Base-by-base conservation (phyloP, 2,797 vertebrate species). In the Amazona ochrocephala region DNA sequence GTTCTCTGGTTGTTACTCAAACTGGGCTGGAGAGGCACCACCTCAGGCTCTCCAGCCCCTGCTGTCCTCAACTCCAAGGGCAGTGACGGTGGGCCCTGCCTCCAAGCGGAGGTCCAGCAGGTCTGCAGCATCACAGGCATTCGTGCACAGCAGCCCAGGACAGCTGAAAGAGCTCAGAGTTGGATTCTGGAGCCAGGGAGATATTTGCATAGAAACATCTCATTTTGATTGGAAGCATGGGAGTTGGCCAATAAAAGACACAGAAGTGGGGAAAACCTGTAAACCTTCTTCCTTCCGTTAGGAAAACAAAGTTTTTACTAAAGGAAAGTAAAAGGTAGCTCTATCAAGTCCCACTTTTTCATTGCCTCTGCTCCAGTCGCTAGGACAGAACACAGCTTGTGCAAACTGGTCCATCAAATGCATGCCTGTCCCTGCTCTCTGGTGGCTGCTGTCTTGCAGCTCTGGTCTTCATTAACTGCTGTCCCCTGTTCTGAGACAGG, bases 21-120 rank as follows among this genome's bases (percentile, higher is more conserved):
- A 24, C 0, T 2, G 14, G 11, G 12, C 5, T 4, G 19, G 20
- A 23, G 17, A 1, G 27, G 17, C 29, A 79, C 5, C 29, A 22
- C 12, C 8, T 72, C 60, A 30, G 2, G 3, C 5, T 29, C 24
- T 83, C 29, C 26, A 24, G 47, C 9, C 4, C 30, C 24, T 7
- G 23, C 67, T 42, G 51, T 19, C 44, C 56, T 50, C 42, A 6
- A 22, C 16, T 22, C 50, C 44, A 13, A 51, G n/a, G 41, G 13
- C 58, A 56, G 48, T 3, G 80, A 17, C 0, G 2, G 7, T 4
- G 32, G 47, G 5, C 26, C 32, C 56, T 50, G 51, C 6, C 51
- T 42, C n/a, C 44, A 5, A 64, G 16, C 6, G 0, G 5, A 67
- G 18, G 39, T 4, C 51, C 56, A 3, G 21, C 5, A 24, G 24